A percentile compares a stretch with the other conserved stretches of the same genome.
Evolutionary conservation across 2,113 vertebrate species (phyloP).

Genomic region (Brienomyrus brachyistius): DNA sequence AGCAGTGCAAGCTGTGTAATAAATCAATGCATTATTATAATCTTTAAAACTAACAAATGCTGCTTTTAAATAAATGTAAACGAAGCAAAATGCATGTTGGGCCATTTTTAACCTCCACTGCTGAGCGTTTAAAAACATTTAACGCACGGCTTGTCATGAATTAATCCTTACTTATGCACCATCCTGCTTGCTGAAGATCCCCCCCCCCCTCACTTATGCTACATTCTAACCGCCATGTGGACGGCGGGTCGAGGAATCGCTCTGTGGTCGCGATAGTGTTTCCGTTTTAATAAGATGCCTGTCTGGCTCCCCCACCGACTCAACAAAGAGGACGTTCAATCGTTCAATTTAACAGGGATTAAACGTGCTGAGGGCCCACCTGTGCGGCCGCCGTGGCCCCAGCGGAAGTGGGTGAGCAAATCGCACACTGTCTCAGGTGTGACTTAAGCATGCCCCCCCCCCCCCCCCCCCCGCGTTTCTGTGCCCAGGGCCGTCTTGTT

Average conservation of each 20-base stretch:
- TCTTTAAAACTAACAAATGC: not conserved
- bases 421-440: not conserved
- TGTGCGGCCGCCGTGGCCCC: conserved; percentile 14
- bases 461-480: not conserved
- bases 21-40: not conserved
- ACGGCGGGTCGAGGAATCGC: not conserved
- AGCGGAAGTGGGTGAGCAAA: not conserved
- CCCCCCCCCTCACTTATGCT: not conserved
- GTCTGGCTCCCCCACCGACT: conserved; percentile 24
- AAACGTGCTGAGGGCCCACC: conserved; percentile 27
- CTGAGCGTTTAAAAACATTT: not conserved
- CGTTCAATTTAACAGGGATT: conserved; percentile 51
- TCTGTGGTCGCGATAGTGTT: conserved; percentile 32
- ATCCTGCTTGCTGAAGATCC: not conserved
- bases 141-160: not conserved
- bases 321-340: conserved; percentile 43
- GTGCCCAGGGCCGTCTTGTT: not conserved
- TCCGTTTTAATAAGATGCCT: conserved; percentile 53
- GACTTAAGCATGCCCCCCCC: not conserved
- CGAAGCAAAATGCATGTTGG: not conserved
- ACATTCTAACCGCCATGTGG: not conserved
- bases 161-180: not conserved
- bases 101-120: not conserved
- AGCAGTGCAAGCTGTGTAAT: not conserved
- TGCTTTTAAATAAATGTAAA: not conserved